A percentile compares a stretch with the other conserved stretches of the same genome.
Evolutionary conservation across 30 jellyfish, hydroid and myxozoan species (phyloP).

Genomic region (Sanderia malayensis): DNA sequence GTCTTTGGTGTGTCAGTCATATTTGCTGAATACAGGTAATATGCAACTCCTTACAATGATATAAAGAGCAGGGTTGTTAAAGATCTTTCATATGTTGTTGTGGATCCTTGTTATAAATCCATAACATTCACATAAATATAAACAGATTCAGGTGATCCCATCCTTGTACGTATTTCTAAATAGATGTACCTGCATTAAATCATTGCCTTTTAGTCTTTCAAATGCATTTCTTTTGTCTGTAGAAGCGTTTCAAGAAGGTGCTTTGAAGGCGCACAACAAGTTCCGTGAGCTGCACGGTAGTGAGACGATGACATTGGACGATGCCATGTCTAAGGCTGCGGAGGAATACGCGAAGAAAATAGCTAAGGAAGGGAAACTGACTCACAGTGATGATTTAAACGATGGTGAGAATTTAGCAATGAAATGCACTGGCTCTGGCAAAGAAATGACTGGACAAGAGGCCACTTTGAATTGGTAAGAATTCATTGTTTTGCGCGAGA

Average conservation of each 20-base stretch:
- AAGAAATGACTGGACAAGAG: slow-evolving; percentile 88
- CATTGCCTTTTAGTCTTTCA: too few species aligned
- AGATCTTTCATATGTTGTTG: too few species aligned
- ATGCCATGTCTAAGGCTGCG: slow-evolving; percentile 69
- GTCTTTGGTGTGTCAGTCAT: too few species aligned
- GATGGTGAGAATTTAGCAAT: slow-evolving; percentile 86
- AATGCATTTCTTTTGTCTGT: neutral
- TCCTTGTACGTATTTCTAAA: too few species aligned
- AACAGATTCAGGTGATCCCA: too few species aligned
- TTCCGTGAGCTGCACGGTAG: slow-evolving; percentile 79
- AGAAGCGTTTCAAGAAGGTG: slow-evolving; percentile 57
- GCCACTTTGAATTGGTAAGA: slow-evolving; percentile 83
- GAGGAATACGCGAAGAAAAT: slow-evolving; percentile 70
- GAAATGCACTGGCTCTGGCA: slow-evolving; percentile 67
- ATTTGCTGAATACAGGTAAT: too few species aligned
- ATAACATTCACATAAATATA: too few species aligned
- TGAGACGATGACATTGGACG: slow-evolving; percentile 64
- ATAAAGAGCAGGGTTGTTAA: too few species aligned
- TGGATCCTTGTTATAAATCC: too few species aligned
- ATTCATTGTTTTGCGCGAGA: too few species aligned
- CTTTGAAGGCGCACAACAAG: slow-evolving; percentile 75
- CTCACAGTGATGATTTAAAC: slow-evolving; percentile 49
- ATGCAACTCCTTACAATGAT: too few species aligned
- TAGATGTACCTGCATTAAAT: too few species aligned
- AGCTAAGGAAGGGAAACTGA: slow-evolving; percentile 40